Conservation (phyloP, 2,113 vertebrate genomes). For the Clupea harengus region DNA sequence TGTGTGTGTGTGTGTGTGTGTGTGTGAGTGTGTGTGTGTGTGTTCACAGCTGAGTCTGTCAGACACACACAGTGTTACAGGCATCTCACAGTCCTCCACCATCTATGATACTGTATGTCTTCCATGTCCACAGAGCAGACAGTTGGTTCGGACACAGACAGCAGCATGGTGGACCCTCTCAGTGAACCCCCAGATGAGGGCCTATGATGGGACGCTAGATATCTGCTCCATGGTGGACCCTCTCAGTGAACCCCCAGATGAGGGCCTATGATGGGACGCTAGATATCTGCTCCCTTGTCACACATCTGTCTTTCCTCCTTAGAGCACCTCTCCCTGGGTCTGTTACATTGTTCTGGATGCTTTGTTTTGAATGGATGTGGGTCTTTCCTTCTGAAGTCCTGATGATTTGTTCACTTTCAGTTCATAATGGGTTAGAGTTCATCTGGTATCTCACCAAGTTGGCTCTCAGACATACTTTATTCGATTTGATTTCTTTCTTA, state of each 20-base stretch:
- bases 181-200: constrained; percentile 79
- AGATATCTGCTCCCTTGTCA: too few species aligned
- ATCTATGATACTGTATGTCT: constrained; percentile 97
- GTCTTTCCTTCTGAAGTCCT: constrained; percentile 57
- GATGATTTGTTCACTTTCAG: constrained; percentile 35
- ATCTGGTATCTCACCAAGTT: not conserved
- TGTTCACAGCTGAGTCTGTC: too few species aligned
- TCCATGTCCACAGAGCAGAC: constrained; percentile 99
- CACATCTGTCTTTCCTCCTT: too few species aligned
- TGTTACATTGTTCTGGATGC: not conserved
- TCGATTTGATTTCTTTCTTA: too few species aligned
- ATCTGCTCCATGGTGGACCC: constrained; percentile 73
- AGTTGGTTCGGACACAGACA: constrained; percentile 95
- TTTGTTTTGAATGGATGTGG: constrained; percentile 50
- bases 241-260: constrained; percentile 82
- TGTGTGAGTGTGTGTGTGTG: constrained; percentile 77
- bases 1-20: constrained; percentile 74
- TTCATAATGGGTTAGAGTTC: constrained; percentile 15
- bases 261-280: constrained; percentile 19
- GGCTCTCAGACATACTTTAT: too few species aligned
- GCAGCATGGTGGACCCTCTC: constrained; percentile 93
- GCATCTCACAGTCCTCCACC: constrained; percentile 88
- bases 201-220: not conserved
- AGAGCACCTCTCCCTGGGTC: not conserved
- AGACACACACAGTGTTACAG: constrained; percentile 81